Evolutionary conservation across 2,797 vertebrate species (phyloP), one percentile per base, ranked within the genome.

Genomic region (Spheniscus humboldti): DNA sequence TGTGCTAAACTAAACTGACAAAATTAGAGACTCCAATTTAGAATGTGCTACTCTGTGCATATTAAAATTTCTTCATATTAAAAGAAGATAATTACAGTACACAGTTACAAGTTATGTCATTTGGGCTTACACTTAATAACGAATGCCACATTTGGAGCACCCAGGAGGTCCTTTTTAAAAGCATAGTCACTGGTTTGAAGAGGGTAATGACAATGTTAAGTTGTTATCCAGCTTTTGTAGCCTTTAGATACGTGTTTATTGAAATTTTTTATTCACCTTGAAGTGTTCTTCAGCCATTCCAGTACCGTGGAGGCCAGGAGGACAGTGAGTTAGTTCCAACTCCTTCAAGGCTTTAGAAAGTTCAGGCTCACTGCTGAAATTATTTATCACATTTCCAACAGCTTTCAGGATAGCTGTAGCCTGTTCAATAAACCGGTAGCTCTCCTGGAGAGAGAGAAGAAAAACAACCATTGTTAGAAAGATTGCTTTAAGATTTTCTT

Each of bases 401-500:
- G 99, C 98, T 95, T 93, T 98, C 91, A 99, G 90, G 88, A 99
- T 98, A 52, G 56, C 83, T 39, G 89, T 68, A 33, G 99, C 97
- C 95, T 98, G 98, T 73, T 98, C 98, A 88, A 84, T 98, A 96
- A 99, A 99, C 41, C 97, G 97, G 87, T 84, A 94, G 96, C 99
- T 99, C 86, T 99, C 99, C 99, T 99, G 92, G 66, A 68, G 80
- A 96, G 43, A 97, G 19, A 95, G 55, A 90, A 47, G 8, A 92
- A 27, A 59, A 43, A 0, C 5, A 71, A 12, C 6, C 19, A 66
- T 27, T 13, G 11, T 64, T 43, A 66, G 33, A 82, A 79, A 82
- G 16, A 23, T 18, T 55, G 57, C 45, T 50, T 73, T 93, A 45
- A 57, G 33, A 55, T 50, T 41, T 63, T 78, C 43, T 81, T 56